Conservation (phyloP, 2,113 vertebrate species). For the Nestor notabilis region DNA sequence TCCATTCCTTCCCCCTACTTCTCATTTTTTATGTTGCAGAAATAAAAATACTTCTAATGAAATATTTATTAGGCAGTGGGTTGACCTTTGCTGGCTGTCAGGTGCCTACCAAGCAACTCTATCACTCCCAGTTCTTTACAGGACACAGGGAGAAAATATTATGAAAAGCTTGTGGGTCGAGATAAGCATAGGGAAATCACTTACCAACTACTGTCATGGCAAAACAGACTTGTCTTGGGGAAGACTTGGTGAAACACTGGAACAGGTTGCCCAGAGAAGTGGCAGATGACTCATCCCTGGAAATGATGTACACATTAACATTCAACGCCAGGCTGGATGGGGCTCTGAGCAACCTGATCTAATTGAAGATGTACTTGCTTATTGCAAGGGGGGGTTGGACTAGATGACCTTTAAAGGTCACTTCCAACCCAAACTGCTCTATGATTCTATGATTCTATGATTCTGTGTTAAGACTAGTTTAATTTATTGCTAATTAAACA, state of each 20-base stretch:
- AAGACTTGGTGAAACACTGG: background rate
- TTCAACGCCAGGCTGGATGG: background rate
- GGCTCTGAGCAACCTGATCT: background rate
- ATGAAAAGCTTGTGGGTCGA: rapidly evolving
- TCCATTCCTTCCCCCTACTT: background rate
- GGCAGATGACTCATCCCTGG: too few relatives aligned
- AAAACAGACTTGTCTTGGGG: background rate
- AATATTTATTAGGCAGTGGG: background rate
- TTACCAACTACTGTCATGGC: background rate
- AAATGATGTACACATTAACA: background rate
- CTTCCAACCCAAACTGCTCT: background rate
- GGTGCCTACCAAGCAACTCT: rapidly evolving
- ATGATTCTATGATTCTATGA: background rate
- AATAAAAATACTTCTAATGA: background rate
- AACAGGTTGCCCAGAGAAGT: background rate
- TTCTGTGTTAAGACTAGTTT: background rate
- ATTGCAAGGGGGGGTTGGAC: background rate
- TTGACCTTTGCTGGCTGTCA: background rate
- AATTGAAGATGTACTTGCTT: background rate
- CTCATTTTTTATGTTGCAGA: background rate
- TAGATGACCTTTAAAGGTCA: background rate
- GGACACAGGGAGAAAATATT: background rate
- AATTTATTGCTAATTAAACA: background rate
- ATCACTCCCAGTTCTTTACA: background rate
- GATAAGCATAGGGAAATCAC: background rate